These are phyloP conservation scores for Dione vanillae DNA, from an alignment of 2,888 invertebrate species.

Conservation along the genomic window DNA sequence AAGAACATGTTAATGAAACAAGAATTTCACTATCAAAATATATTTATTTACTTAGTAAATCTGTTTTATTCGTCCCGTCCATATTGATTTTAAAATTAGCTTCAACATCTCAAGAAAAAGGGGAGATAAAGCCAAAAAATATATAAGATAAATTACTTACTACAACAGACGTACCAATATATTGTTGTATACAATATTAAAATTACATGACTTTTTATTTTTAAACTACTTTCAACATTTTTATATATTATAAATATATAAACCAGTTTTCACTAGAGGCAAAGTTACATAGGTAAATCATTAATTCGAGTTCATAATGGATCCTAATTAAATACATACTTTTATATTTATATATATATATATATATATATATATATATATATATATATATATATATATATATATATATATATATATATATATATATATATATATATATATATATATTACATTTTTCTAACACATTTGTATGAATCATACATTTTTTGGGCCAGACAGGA, in stretches of 20 bases:
- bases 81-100: background rate
- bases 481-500: constrained; percentile 41
- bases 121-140: background rate
- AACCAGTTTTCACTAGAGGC: too few relatives aligned
- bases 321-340: too few relatives aligned
- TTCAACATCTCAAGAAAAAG: background rate
- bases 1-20: constrained; percentile 40
- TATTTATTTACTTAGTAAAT: constrained; percentile 49
- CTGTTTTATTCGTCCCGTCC: constrained; percentile 38
- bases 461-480: constrained; percentile 7
- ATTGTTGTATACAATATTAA: background rate
- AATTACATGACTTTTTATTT: too few relatives aligned
- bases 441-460: background rate
- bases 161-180: background rate
- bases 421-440: too few relatives aligned
- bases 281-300: too few relatives aligned
- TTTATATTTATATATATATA: too few relatives aligned
- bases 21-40: constrained; percentile 45
- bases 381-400: too few relatives aligned
- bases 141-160: background rate
- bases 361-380: too few relatives aligned
- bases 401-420: too few relatives aligned
- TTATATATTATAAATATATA: too few relatives aligned
- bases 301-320: too few relatives aligned
- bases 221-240: too few relatives aligned